phyloP scores from a whole-genome alignment of 1,140 invertebrate species.

The Mya arenaria region DNA sequence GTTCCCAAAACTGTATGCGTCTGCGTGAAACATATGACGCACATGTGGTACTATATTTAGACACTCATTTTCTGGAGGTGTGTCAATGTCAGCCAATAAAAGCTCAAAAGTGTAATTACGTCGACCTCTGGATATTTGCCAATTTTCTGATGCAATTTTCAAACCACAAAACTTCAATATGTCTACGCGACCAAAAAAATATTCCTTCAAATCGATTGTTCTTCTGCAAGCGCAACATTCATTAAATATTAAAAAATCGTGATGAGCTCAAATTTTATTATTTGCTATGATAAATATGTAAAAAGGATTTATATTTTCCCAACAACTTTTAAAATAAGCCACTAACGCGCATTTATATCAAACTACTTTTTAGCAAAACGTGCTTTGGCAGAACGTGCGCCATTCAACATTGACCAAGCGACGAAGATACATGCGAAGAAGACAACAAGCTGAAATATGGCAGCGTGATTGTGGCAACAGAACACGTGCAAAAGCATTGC shows the following conservation, averaged over 20 bases:
- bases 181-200: conserved; percentile 13
- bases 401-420: conserved; percentile 26
- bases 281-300: too few relatives aligned
- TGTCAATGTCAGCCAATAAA: conserved; percentile 40
- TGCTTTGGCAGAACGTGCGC: background rate
- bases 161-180: conserved; percentile 13
- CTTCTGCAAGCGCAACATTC: too few relatives aligned
- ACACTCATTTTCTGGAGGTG: too few relatives aligned
- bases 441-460: conserved; percentile 1
- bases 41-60: too few relatives aligned
- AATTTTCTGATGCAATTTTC: conserved; percentile 55
- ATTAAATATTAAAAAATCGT: too few relatives aligned
- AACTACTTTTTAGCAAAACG: conserved; percentile 16
- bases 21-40: too few relatives aligned
- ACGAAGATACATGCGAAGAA: background rate
- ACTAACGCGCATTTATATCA: too few relatives aligned
- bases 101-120: background rate
- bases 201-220: background rate
- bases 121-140: conserved; percentile 26
- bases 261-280: too few relatives aligned
- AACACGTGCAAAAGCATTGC: conserved; percentile 45
- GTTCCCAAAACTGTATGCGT: too few relatives aligned
- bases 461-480: background rate
- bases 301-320: too few relatives aligned
- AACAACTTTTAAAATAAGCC: too few relatives aligned